Evolutionary conservation across 2,113 vertebrate genomes (phyloP).

Genomic region (Ophthalmolycus amberensis): DNA sequence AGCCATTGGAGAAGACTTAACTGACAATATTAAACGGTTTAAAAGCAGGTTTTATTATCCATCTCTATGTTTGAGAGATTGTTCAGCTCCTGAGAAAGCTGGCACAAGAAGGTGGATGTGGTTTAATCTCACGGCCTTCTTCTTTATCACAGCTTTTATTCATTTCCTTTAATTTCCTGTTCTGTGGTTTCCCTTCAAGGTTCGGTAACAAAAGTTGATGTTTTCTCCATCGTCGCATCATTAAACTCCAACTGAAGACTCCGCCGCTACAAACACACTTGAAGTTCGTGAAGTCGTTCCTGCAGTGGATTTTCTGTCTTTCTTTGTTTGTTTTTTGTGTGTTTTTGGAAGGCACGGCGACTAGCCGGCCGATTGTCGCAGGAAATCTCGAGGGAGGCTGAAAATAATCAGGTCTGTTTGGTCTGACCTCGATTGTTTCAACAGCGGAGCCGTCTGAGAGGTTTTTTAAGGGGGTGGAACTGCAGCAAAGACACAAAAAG

Average conservation of each 20-base stretch:
- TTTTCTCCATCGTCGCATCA: constrained; percentile 4
- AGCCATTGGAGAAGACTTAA: too few relatives aligned
- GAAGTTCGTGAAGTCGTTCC: constrained; percentile 2
- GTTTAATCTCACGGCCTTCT: neutral
- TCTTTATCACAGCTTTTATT: constrained; percentile 3
- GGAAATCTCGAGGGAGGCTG: constrained; percentile 9
- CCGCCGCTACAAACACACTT: constrained; percentile 1
- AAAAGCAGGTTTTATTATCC: neutral
- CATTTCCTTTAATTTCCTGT: neutral
- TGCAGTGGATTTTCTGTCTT: constrained; percentile 4
- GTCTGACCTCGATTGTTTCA: constrained; percentile 39
- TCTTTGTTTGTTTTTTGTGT: neutral
- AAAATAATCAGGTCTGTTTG: constrained; percentile 26
- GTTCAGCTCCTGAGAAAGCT: neutral
- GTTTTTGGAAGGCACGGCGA: neutral
- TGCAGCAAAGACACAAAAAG: constrained; percentile 7
- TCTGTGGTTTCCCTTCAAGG: neutral
- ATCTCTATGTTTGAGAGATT: neutral
- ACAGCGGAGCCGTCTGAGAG: neutral
- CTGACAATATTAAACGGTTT: neutral
- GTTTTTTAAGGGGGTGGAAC: neutral
- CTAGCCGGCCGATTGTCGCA: neutral
- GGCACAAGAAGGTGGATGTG: neutral
- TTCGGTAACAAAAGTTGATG: neutral
- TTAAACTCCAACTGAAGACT: neutral